A percentile compares a stretch with the other conserved stretches of the same genome.
phyloP scores from a whole-genome alignment of 2,888 invertebrate genomes.

The Habroteleia sp. region DNA sequence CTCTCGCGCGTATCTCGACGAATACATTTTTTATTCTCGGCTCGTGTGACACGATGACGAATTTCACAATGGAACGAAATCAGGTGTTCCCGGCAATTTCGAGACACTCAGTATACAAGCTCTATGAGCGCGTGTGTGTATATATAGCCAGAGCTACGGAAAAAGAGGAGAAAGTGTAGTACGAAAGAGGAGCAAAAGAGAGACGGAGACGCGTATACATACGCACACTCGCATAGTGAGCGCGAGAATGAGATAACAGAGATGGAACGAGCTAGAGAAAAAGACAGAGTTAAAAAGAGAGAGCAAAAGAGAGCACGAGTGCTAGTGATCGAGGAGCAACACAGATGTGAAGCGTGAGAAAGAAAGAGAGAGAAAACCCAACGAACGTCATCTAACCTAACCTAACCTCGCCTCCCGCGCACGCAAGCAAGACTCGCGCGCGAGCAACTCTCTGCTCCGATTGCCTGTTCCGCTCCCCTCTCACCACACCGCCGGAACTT shows the following conservation, averaged over 20 bases:
- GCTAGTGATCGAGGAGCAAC: slow-evolving; percentile 35
- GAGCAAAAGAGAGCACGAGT: slow-evolving; percentile 58
- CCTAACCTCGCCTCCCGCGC: slow-evolving; percentile 29
- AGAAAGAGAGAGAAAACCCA: slow-evolving; percentile 29
- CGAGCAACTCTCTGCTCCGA: slow-evolving; percentile 71
- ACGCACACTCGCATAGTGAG: slow-evolving; percentile 1
- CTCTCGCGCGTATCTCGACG: slow-evolving; percentile 1
- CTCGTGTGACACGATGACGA: slow-evolving; percentile 18
- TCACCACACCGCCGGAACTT: slow-evolving; percentile 80
- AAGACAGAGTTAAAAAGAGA: slow-evolving; percentile 15
- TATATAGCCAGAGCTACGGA: slow-evolving; percentile 30
- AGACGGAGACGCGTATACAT: slow-evolving; percentile 2
- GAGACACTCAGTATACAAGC: slow-evolving; percentile 48
- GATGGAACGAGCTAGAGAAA: slow-evolving; percentile 17
- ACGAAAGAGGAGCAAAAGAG: slow-evolving; percentile 10
- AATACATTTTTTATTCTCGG: slow-evolving; percentile 11
- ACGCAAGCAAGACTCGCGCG: slow-evolving; percentile 63
- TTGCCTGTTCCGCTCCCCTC: slow-evolving; percentile 70
- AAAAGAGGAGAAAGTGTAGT: slow-evolving; percentile 22
- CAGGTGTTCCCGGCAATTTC: slow-evolving; percentile 45
- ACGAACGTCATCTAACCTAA: slow-evolving; percentile 35
- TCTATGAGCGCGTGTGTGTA: slow-evolving; percentile 24
- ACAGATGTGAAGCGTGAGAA: slow-evolving; percentile 24
- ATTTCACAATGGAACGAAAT: slow-evolving; percentile 43
- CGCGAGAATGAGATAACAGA: slow-evolving; percentile 45